A percentile compares a stretch with the other conserved stretches of the same genome.
These are phyloP conservation scores for Rhyacichthys aspro DNA, from an alignment of 2,797 vertebrate genomes.

Conservation along the genomic window DNA sequence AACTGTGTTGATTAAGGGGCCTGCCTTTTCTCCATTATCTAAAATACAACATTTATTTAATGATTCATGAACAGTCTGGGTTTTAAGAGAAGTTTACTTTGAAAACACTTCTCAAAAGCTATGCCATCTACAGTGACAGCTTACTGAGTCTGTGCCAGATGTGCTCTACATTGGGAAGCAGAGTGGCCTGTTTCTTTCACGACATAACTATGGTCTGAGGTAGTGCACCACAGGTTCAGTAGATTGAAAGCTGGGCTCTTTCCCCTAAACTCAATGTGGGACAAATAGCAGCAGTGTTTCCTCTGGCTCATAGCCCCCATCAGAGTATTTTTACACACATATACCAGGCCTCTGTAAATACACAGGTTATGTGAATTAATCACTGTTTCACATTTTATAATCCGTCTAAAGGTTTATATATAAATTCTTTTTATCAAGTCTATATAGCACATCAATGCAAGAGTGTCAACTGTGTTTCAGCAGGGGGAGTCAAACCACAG, in stretches of 20 bases:
- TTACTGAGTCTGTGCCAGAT: conserved; percentile 61
- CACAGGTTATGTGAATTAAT: conserved; percentile 14
- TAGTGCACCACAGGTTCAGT: conserved; percentile 46
- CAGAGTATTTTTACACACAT: conserved; percentile 15
- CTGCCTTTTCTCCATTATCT: conserved; percentile 28
- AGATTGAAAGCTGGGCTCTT: conserved; percentile 34
- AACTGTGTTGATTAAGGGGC: background rate
- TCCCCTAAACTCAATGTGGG: conserved; percentile 37
- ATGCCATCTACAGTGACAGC: conserved; percentile 41
- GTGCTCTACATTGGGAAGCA: conserved; percentile 54
- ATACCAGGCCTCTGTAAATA: conserved; percentile 16
- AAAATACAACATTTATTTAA: conserved; percentile 29
- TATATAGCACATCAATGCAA: background rate
- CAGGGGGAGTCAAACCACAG: conserved; percentile 49
- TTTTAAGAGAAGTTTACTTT: conserved; percentile 43
- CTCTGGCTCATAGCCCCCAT: conserved; percentile 4
- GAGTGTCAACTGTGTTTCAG: conserved; percentile 39
- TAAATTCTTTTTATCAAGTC: background rate
- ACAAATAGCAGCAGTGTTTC: conserved; percentile 30
- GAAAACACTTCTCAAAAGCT: conserved; percentile 42
- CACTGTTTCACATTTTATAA: background rate
- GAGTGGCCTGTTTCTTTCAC: conserved; percentile 52
- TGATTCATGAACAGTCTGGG: conserved; percentile 39
- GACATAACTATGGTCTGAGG: conserved; percentile 74
- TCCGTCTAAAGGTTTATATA: background rate